Evolutionary conservation across 2,888 invertebrate species (phyloP).

Genomic region (Lepidochitona cinerea): DNA sequence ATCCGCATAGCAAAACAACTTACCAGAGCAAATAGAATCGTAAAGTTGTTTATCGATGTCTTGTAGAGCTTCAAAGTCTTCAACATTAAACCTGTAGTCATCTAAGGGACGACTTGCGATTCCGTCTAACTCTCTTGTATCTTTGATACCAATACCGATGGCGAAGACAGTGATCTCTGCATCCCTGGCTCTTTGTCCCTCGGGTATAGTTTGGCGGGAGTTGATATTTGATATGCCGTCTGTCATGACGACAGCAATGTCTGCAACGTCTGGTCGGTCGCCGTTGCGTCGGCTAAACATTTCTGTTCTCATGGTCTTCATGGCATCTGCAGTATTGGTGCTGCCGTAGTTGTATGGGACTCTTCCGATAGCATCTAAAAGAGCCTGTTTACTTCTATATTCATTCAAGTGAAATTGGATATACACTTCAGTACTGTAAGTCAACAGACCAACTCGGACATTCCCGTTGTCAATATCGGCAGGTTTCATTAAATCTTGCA

Average conservation of each 20-base stretch:
- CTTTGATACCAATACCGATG: constrained; percentile 42
- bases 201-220: constrained; percentile 43
- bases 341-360: constrained; percentile 31
- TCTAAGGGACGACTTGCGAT: constrained; percentile 41
- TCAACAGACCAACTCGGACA: constrained; percentile 45
- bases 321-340: constrained; percentile 40
- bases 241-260: constrained; percentile 47
- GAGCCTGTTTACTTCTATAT: constrained; percentile 26
- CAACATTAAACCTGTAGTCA: constrained; percentile 37
- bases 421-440: constrained; percentile 43
- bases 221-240: constrained; percentile 63
- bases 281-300: constrained; percentile 37
- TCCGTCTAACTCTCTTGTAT: constrained; percentile 43
- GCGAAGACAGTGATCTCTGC: constrained; percentile 38
- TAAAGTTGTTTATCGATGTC: constrained; percentile 27
- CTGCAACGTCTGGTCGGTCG: constrained; percentile 37
- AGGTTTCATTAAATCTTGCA: constrained; percentile 37
- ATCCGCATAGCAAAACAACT: not conserved
- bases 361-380: constrained; percentile 37
- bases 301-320: constrained; percentile 28
- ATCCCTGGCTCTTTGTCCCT: constrained; percentile 39
- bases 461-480: constrained; percentile 34
- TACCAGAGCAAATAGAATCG: constrained; percentile 26
- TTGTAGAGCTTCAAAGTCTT: constrained; percentile 38
- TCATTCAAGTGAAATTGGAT: constrained; percentile 51